Evolutionary conservation across 2,888 invertebrate species (phyloP).

Genomic region (Pammene fasciana): DNA sequence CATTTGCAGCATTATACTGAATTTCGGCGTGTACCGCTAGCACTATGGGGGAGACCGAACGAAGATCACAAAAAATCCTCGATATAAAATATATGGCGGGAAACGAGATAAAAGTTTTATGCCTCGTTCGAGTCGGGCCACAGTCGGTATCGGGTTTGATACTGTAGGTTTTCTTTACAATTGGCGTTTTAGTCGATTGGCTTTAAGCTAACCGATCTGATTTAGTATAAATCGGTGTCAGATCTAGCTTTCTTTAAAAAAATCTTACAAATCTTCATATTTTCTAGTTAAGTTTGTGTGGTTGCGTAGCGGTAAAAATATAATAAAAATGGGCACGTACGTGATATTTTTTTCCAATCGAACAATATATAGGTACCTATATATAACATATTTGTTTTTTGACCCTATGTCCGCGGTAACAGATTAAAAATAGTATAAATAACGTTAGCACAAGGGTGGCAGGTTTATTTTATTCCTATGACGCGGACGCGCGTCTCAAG

Average conservation of each 20-base stretch:
- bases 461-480: constrained; percentile 18
- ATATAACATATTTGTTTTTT: too few relatives aligned
- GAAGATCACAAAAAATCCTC: constrained; percentile 44
- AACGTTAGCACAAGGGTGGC: constrained; percentile 1
- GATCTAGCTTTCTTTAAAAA: neutral
- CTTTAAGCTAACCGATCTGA: neutral
- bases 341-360: too few relatives aligned
- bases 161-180: constrained; percentile 20
- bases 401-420: too few relatives aligned
- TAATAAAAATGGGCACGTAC: too few relatives aligned
- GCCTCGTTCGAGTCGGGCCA: constrained; percentile 15
- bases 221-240: neutral
- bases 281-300: too few relatives aligned
- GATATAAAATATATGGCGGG: constrained; percentile 26
- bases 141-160: constrained; percentile 19
- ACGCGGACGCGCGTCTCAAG: constrained; percentile 46
- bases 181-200: constrained; percentile 8
- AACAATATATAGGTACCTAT: too few relatives aligned
- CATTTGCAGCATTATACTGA: too few relatives aligned
- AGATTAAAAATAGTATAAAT: neutral
- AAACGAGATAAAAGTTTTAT: constrained; percentile 37
- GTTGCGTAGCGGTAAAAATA: too few relatives aligned
- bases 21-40: too few relatives aligned
- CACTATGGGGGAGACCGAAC: constrained; percentile 47
- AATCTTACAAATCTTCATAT: neutral